Conservation (phyloP, 2,888 invertebrate species). For the Tipula vernalis region DNA sequence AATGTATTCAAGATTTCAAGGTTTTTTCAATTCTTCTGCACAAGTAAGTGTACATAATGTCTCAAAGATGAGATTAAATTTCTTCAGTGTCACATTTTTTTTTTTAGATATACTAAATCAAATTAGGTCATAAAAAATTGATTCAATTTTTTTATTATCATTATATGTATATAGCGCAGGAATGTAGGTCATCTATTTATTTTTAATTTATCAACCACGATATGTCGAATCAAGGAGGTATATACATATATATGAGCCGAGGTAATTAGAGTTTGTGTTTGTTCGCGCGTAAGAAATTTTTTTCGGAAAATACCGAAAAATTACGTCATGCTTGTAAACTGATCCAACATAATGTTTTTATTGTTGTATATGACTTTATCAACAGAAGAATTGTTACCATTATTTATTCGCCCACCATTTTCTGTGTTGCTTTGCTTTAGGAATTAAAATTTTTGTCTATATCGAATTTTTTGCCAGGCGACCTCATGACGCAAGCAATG, state of each 20-base stretch:
- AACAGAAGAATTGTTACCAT: not conserved
- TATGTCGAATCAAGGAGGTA: not conserved
- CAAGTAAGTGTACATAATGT: not conserved
- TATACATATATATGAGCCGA: not conserved
- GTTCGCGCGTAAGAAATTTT: not conserved
- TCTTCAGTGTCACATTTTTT: not conserved
- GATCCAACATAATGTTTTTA: not conserved
- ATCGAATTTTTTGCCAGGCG: not conserved
- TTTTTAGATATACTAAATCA: not conserved
- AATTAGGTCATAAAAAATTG: not conserved
- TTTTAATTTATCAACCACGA: not conserved
- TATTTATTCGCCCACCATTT: not conserved
- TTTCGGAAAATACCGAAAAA: not conserved
- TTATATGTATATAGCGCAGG: not conserved
- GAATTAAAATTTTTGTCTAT: not conserved
- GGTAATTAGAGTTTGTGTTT: too few species aligned
- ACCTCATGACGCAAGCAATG: not conserved
- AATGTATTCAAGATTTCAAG: not conserved
- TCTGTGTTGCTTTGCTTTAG: not conserved
- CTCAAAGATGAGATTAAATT: not conserved
- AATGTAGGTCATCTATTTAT: not conserved
- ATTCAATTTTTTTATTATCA: too few species aligned
- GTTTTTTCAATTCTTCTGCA: not conserved
- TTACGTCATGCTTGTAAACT: not conserved
- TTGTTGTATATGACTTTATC: not conserved